These are phyloP conservation scores for Hydrozoanthus gracilis DNA, from an alignment of 92 coral and sea anemone species.

Conservation along the genomic window DNA sequence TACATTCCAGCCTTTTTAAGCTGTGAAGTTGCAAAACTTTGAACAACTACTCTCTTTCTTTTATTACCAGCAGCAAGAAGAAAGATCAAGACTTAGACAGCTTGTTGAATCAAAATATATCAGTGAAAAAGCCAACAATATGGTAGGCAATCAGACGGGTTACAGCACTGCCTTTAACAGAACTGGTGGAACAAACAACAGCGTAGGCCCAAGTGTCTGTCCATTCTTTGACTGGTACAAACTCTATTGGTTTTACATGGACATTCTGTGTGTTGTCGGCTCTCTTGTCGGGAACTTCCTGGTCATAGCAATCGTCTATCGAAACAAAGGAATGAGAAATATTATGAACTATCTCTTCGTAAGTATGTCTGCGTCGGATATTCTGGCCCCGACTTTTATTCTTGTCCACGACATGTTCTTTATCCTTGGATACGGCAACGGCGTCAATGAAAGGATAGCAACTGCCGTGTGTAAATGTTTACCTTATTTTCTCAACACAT, in stretches of 20 bases:
- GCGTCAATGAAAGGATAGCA: background rate
- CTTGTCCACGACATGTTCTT: slow-evolving; percentile 14
- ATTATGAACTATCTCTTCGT: slow-evolving; percentile 38
- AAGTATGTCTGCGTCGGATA: slow-evolving; percentile 43
- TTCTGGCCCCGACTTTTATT: slow-evolving; percentile 2
- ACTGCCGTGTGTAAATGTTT: slow-evolving; percentile 3
- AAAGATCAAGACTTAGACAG: background rate
- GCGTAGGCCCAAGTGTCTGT: background rate
- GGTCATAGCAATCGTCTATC: slow-evolving; percentile 29
- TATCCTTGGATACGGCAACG: background rate
- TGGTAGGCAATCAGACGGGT: background rate
- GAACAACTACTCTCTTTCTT: no score
- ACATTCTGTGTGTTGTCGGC: slow-evolving; percentile 6
- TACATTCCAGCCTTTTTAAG: no score
- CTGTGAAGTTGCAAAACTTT: no score
- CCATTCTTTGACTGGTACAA: slow-evolving; percentile 5
- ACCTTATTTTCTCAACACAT: slow-evolving; percentile 22
- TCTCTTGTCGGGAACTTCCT: slow-evolving; percentile 31
- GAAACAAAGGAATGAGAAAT: slow-evolving; percentile 39
- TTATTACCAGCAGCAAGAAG: background rate
- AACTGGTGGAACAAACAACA: background rate
- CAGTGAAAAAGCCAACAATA: background rate
- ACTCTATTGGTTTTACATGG: slow-evolving; percentile 26
- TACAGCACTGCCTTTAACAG: background rate
- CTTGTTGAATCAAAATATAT: no score